A percentile compares a stretch with the other conserved stretches of the same genome.
Conservation (phyloP, 2,113 vertebrate species). For the Cryptomyrus ogoouensis region DNA sequence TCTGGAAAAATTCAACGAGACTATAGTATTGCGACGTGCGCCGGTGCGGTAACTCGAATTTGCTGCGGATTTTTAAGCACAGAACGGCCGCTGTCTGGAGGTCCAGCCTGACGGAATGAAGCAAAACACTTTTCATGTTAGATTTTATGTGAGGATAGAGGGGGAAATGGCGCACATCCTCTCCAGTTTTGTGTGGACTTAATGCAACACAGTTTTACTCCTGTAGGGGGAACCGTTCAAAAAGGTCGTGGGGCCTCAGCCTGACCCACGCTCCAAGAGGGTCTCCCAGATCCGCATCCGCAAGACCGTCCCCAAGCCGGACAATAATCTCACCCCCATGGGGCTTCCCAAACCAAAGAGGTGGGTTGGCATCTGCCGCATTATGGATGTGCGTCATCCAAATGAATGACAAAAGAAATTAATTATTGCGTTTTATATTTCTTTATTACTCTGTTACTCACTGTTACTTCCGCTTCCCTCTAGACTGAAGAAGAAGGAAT, state of each 20-base stretch:
- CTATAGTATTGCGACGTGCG: background rate
- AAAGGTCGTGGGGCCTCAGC: conserved; percentile 5
- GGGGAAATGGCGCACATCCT: background rate
- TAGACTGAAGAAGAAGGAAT: conserved; percentile 93
- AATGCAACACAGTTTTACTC: background rate
- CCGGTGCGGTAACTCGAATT: background rate
- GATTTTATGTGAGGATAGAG: background rate
- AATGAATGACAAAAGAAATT: background rate
- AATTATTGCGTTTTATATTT: background rate
- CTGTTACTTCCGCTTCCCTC: conserved; percentile 10
- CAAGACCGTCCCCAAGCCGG: conserved; percentile 77
- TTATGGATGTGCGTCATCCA: background rate
- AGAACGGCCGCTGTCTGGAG: background rate
- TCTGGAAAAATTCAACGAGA: background rate
- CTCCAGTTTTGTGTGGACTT: background rate
- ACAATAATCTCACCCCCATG: conserved; percentile 88
- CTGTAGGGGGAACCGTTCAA: conserved; percentile 29
- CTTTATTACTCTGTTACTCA: background rate
- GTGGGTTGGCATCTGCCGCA: conserved; percentile 47
- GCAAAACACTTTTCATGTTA: background rate
- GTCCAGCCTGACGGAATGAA: background rate
- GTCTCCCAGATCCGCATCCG: conserved; percentile 92
- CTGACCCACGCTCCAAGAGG: conserved; percentile 41
- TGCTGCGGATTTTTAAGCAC: background rate
- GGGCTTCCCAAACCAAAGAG: conserved; percentile 90